Percentiles rank a stretch among this genome's conserved stretches.
Conservation (phyloP, 2,797 vertebrate species). For the Aphelocoma californica region DNA sequence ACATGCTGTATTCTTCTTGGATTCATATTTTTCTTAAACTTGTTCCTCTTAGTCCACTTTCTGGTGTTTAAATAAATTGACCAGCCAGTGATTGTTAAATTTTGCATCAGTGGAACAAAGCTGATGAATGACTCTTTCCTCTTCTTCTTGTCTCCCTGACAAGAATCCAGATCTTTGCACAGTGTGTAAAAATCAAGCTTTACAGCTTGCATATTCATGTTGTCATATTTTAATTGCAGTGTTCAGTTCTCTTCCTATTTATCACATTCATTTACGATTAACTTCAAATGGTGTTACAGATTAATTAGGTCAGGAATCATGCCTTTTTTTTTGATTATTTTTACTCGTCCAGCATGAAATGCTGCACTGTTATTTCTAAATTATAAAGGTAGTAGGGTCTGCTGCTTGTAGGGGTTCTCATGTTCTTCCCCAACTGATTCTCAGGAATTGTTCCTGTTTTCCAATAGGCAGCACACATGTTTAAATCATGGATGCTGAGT, state of each 20-base stretch:
- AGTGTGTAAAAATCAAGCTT: neutral
- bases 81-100: neutral
- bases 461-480: neutral
- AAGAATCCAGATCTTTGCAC: neutral
- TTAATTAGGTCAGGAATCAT: neutral
- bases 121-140: neutral
- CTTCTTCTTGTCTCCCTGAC: neutral
- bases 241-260: neutral
- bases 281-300: neutral
- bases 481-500: neutral
- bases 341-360: neutral
- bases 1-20: neutral
- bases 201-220: neutral
- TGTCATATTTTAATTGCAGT: conserved; percentile 26
- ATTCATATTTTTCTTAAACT: neutral
- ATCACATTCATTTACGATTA: neutral
- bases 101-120: neutral
- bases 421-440: neutral
- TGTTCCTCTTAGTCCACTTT: neutral
- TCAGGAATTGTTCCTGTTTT: neutral
- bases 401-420: neutral
- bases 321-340: neutral
- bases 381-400: neutral
- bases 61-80: neutral
- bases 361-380: neutral